phyloP scores from a whole-genome alignment of 2,888 invertebrate genomes.

The Oithona nana region DNA sequence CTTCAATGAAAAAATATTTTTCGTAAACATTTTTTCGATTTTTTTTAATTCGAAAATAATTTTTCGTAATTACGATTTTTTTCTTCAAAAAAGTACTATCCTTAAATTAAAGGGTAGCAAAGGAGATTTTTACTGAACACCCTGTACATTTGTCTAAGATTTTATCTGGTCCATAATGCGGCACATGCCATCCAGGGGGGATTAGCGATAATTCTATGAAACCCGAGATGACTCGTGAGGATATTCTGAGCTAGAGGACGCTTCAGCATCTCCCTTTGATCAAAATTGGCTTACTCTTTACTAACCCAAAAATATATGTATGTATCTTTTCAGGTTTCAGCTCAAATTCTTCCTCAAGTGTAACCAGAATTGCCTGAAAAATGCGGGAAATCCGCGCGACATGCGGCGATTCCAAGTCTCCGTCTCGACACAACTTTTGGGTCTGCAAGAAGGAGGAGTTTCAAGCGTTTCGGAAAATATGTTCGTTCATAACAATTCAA shows the following conservation, averaged over 20 bases:
- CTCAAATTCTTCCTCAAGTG: conserved; percentile 99
- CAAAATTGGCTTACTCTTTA: conserved; percentile 18
- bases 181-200: not conserved
- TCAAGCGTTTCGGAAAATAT: conserved; percentile 98
- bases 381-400: conserved; percentile 96
- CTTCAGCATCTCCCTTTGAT: not conserved
- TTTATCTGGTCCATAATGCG: not conserved
- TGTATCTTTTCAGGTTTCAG: conserved; percentile 80
- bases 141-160: no score
- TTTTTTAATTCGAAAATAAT: no score
- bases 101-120: no score
- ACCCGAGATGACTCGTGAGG: not conserved
- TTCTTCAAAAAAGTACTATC: no score
- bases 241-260: not conserved
- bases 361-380: conserved; percentile 99
- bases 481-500: conserved; percentile 99
- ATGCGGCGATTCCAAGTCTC: conserved; percentile 96
- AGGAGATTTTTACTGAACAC: no score
- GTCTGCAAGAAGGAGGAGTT: conserved; percentile 71
- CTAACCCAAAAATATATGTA: no score
- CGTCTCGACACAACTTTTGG: conserved; percentile 4
- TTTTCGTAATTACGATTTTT: no score
- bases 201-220: not conserved
- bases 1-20: no score
- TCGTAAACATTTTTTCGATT: no score